Base-by-base conservation (phyloP, 2,888 invertebrate species). In the Drosophila tanythrix region DNA sequence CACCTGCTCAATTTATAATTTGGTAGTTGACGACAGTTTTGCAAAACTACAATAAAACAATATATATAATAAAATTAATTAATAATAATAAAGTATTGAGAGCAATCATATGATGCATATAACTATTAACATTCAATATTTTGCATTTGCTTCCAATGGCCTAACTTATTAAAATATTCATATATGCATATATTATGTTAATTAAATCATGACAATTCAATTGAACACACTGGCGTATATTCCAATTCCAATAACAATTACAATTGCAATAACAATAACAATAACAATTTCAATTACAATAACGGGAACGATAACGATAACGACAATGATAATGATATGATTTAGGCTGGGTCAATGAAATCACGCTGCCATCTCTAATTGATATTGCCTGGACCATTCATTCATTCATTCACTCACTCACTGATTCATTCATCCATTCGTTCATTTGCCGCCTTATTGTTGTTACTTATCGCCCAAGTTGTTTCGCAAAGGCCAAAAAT, bases 381-480 rank as follows among this genome's bases (percentile, higher is more conserved):
- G 87, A 50, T 67, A 68, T 56, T 64, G 71, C 55, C 52, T 35
- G 50, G 33, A 60, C 51, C 73, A 57, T 43, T 36, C 60, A 67
- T 36, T 61, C 76, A 74, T 40, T 57, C 64, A 35, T 48, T 56
- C 72, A 35, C 51, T 56, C 69, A 56, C 13, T 35, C 59, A 40
- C 29, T 60, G 77, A 68, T 52, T 52, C 61, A 64, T 21, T 64
- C 58, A 18, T 33, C 68, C 58, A 62, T 60, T 67, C 80, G 73
- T 79, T 79, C 77, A 79, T 76, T 83, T 83, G 74, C 77, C 76
- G 83, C 84, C 88, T 83, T 83, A 85, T 85, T 85, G 86, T 85
- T 85, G 84, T 83, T 88, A 83, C 86, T 88, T 88, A 88, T 85
- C 85, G 84, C 88, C 88, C 88, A 88, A 88, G 88, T 88, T 84